Conservation (phyloP, 1,140 invertebrate species). For the Ptiloglossa arizonensis region DNA sequence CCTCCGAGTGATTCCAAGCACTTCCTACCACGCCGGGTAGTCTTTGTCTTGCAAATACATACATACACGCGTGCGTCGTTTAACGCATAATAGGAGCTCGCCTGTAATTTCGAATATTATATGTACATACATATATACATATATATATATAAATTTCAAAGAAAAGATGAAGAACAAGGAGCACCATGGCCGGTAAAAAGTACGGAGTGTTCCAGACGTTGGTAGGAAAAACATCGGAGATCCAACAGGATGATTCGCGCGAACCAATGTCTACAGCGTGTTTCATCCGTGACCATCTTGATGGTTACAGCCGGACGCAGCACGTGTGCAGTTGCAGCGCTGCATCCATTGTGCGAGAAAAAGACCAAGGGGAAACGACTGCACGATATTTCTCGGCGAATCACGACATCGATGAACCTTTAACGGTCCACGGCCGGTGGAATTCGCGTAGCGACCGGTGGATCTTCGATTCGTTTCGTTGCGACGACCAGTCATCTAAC, state of each 20-base stretch:
- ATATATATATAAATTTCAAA: background rate
- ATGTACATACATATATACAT: too few relatives aligned
- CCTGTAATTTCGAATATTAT: background rate
- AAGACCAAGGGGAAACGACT: background rate
- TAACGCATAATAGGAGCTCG: conserved; percentile 13
- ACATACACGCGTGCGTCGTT: too few relatives aligned
- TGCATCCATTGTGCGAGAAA: conserved; percentile 15
- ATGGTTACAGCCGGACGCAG: conserved; percentile 2
- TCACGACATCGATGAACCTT: conserved; percentile 45
- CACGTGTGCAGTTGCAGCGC: conserved; percentile 28
- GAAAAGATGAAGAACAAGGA: background rate
- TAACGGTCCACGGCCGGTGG: conserved; percentile 48
- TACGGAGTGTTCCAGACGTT: too few relatives aligned
- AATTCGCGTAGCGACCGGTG: background rate
- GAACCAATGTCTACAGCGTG: background rate
- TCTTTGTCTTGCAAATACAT: conserved; percentile 39
- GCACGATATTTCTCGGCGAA: conserved; percentile 41
- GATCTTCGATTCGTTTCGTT: conserved; percentile 36
- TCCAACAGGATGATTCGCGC: background rate
- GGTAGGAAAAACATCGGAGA: background rate
- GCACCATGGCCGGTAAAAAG: background rate
- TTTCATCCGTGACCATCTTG: conserved; percentile 47
- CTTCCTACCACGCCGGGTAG: background rate
- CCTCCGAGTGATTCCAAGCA: background rate
- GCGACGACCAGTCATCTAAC: conserved; percentile 15